Evolutionary conservation across 2,797 vertebrate genomes (phyloP).

Genomic region (Apodemus agrarius): DNA sequence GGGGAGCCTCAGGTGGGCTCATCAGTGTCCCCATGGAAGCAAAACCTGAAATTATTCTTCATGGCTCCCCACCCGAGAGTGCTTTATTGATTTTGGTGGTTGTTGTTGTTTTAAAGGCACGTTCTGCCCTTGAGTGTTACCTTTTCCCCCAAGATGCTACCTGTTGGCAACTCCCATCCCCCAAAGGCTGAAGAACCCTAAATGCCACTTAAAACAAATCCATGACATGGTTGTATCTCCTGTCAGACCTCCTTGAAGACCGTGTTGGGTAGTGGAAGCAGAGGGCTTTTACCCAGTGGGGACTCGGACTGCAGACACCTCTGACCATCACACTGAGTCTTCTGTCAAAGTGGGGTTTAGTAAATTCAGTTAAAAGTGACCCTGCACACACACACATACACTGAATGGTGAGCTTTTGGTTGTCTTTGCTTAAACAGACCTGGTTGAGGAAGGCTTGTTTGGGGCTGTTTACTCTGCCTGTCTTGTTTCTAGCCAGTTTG

Average conservation of each 20-base stretch:
- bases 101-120: background rate
- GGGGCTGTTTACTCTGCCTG: constrained; percentile 54
- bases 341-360: background rate
- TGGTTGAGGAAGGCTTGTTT: constrained; percentile 11
- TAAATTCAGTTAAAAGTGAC: constrained; percentile 20
- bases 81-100: background rate
- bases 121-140: background rate
- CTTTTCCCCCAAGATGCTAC: constrained; percentile 21
- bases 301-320: background rate
- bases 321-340: constrained; percentile 24
- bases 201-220: background rate
- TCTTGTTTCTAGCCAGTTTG: constrained; percentile 47
- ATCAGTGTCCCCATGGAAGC: background rate
- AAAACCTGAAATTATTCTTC: constrained; percentile 38
- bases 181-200: background rate
- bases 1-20: background rate
- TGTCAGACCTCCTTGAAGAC: background rate
- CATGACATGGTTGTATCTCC: background rate
- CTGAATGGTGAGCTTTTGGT: background rate
- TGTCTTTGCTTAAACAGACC: background rate
- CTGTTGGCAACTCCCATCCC: background rate
- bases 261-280: background rate
- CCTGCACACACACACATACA: too few relatives aligned
- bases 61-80: background rate
- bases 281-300: background rate